Evolutionary conservation across 1,140 invertebrate species (phyloP), one percentile per base, ranked within the genome.

Genomic region (Drosophila bifasciata): DNA sequence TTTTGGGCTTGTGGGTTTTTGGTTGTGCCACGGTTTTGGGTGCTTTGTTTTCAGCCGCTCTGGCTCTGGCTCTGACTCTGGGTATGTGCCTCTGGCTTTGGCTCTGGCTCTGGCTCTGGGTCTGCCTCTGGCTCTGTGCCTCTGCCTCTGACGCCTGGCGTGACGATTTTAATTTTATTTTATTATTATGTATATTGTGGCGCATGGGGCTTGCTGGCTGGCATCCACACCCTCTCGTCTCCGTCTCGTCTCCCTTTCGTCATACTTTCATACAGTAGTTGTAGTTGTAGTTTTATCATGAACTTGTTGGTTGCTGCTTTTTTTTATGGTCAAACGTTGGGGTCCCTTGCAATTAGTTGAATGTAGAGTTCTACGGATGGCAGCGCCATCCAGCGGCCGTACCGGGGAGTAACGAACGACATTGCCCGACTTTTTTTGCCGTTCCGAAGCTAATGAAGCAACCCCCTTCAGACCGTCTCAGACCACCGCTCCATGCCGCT

Each of bases 151-250:
- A 90, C 86, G 86, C 81, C 83, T 89, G 88, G 86, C 86, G 86
- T 89, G 86, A 89, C 86, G 86, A 66, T 86, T 86, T 90, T 73
- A 86, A 89, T 89, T 88, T 85, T 67, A 55, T 61, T 71, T 79
- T 86, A 70, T 75, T 86, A 83, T 83, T 86, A 78, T 88, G 81
- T 88, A 74, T 67, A 67, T 74, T 80, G 74, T 81, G 83, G 83
- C 78, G 79, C 64, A 66, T 50, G 69, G 64, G 68, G 77, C 77
- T 76, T 70, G 77, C 73, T 60, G 32, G 77, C 73, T 60, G 32
- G 70, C 64, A 41, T 25, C 50, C 40, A 52, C 55, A 50, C 55
- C 48, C 52, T 36, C 58, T n/a, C 11, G 17, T 1, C 13, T 7
- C 3, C n/a, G 39, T 32, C 13, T 9, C 9, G 21, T 2, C 11